These are phyloP conservation scores for Eristalis arbustorum DNA, from an alignment of 2,888 invertebrate genomes.

Conservation along the genomic window DNA sequence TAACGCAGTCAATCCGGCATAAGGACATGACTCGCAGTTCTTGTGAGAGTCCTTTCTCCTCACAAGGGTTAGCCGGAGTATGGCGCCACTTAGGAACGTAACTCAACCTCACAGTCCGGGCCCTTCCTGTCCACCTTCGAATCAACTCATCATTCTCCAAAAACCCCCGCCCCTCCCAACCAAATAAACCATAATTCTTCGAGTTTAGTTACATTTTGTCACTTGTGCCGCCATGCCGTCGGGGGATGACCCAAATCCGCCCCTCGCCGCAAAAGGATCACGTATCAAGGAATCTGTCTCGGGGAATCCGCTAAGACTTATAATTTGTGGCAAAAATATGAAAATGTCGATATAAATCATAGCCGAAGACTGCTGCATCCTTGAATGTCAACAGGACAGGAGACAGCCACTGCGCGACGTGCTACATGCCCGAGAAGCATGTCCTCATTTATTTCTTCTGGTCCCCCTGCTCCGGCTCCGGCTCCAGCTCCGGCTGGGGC, in stretches of 20 bases:
- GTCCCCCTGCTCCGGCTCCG: not conserved
- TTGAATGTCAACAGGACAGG: not conserved
- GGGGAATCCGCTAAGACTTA: not conserved
- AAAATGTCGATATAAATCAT: not conserved
- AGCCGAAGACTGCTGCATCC: not conserved
- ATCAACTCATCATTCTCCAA: not conserved
- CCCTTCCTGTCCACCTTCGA: not conserved
- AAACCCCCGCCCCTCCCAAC: not conserved
- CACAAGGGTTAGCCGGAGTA: no score
- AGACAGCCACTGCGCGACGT: not conserved
- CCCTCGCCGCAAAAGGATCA: not conserved
- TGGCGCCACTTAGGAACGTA: no score
- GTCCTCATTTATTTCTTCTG: not conserved
- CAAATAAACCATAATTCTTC: not conserved
- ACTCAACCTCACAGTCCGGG: no score
- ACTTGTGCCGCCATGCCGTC: not conserved
- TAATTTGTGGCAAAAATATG: not conserved
- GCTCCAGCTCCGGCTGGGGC: not conserved
- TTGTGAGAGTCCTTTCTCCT: no score
- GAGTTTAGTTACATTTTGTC: not conserved
- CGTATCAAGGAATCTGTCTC: not conserved
- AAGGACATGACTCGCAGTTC: no score
- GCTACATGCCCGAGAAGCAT: not conserved
- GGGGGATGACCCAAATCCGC: not conserved
- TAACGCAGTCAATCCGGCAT: no score